A percentile compares a stretch with the other conserved stretches of the same genome.
These are phyloP conservation scores for Himantopus leucocephalus DNA, from an alignment of 2,113 vertebrate species.

Conservation along the genomic window DNA sequence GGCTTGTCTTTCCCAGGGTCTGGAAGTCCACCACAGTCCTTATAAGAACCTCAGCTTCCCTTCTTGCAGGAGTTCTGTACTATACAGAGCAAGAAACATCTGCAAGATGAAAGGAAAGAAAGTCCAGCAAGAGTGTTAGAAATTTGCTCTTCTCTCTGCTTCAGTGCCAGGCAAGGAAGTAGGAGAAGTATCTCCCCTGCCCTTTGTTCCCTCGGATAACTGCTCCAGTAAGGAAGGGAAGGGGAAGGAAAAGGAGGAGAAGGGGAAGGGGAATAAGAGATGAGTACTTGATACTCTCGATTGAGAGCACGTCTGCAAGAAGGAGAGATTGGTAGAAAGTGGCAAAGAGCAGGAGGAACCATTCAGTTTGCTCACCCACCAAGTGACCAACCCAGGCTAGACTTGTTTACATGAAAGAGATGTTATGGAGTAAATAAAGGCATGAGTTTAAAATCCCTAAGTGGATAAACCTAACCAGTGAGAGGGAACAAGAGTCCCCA, in stretches of 20 bases:
- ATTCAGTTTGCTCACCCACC: neutral
- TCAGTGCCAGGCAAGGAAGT: neutral
- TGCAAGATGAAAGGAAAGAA: neutral
- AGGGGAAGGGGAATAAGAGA: neutral
- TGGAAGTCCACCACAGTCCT: neutral
- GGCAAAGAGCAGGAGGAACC: neutral
- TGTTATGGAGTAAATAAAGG: neutral
- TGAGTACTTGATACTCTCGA: neutral
- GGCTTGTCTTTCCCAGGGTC: neutral
- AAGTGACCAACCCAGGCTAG: neutral
- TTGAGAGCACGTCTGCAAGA: neutral
- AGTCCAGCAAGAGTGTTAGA: neutral
- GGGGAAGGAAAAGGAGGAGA: neutral
- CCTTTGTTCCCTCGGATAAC: neutral
- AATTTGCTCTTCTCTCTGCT: neutral
- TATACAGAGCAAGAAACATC: neutral
- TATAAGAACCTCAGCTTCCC: neutral
- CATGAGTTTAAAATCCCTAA: neutral
- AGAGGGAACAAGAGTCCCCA: neutral
- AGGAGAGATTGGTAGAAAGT: neutral
- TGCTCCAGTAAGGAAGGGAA: neutral
- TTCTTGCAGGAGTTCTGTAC: neutral
- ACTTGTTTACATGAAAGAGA: neutral
- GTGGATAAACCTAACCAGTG: neutral
- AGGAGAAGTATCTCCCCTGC: neutral